Percentiles rank a stretch among this genome's conserved stretches.
Evolutionary conservation across 2,797 vertebrate species (phyloP).

Genomic region (Otolemur crassicaudatus): DNA sequence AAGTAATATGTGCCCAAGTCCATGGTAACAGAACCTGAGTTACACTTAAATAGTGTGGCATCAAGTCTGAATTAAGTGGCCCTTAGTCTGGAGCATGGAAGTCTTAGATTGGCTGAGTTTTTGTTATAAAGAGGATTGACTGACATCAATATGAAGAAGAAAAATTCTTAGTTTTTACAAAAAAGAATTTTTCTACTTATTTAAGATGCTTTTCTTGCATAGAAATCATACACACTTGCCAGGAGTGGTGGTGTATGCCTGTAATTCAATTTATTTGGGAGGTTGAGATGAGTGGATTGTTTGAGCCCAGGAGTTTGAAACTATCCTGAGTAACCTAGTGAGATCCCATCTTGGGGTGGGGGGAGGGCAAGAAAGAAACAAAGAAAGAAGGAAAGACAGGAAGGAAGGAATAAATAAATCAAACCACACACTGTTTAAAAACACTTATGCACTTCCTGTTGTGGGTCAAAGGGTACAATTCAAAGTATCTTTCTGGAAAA

Average conservation of each 20-base stretch:
- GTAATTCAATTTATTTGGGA: too few relatives aligned
- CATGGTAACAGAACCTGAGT: neutral
- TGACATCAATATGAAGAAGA: neutral
- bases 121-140: neutral
- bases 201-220: neutral
- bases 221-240: neutral
- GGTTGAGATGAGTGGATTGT: too few relatives aligned
- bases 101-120: neutral
- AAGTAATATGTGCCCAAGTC: neutral
- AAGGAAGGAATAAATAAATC: too few relatives aligned
- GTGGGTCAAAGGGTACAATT: neutral
- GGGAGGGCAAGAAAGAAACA: too few relatives aligned
- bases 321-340: too few relatives aligned
- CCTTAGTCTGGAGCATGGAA: neutral
- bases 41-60: neutral
- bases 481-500: neutral
- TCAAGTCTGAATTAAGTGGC: neutral
- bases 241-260: too few relatives aligned
- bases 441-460: neutral
- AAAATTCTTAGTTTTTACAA: slow-evolving; percentile 11
- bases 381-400: too few relatives aligned
- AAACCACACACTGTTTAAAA: neutral
- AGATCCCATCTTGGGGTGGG: too few relatives aligned
- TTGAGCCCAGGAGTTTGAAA: too few relatives aligned
- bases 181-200: neutral